These are phyloP conservation scores for Drosophila insularis DNA, from an alignment of 1,140 invertebrate species.

Conservation along the genomic window DNA sequence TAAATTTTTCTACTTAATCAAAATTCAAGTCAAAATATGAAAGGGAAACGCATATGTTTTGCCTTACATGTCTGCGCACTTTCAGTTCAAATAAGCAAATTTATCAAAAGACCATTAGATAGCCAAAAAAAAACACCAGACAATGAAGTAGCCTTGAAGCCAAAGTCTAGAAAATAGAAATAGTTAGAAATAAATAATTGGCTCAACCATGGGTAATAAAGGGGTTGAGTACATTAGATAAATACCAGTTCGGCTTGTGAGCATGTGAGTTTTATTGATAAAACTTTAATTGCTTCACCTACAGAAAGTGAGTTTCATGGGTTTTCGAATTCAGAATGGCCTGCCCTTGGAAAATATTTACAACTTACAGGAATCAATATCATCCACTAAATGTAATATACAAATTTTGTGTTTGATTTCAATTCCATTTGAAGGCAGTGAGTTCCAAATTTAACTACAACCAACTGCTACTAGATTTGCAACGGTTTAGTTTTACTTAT, in stretches of 20 bases:
- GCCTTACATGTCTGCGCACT: constrained; percentile 26
- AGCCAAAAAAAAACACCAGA: constrained; percentile 22
- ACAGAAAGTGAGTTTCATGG: neutral
- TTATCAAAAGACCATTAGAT: constrained; percentile 72
- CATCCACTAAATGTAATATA: neutral
- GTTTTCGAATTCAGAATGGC: neutral
- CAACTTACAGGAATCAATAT: neutral
- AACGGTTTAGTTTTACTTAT: too few relatives aligned
- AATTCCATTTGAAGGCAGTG: too few relatives aligned
- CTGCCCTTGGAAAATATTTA: neutral
- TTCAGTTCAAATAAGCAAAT: constrained; percentile 73
- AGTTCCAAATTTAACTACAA: too few relatives aligned
- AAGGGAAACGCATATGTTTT: constrained; percentile 51
- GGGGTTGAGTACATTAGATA: constrained; percentile 22
- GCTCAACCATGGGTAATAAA: constrained; percentile 17
- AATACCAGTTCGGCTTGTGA: neutral
- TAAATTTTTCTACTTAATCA: constrained; percentile 76
- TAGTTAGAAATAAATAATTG: constrained; percentile 63
- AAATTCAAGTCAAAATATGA: constrained; percentile 70
- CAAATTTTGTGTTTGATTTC: too few relatives aligned
- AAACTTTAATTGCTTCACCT: constrained; percentile 1
- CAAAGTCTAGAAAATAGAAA: constrained; percentile 29
- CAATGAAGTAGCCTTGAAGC: constrained; percentile 59
- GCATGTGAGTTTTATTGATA: constrained; percentile 9
- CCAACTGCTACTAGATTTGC: too few relatives aligned